Conservation (phyloP, 2,888 invertebrate genomes). For the Tetragonula carbonaria region DNA sequence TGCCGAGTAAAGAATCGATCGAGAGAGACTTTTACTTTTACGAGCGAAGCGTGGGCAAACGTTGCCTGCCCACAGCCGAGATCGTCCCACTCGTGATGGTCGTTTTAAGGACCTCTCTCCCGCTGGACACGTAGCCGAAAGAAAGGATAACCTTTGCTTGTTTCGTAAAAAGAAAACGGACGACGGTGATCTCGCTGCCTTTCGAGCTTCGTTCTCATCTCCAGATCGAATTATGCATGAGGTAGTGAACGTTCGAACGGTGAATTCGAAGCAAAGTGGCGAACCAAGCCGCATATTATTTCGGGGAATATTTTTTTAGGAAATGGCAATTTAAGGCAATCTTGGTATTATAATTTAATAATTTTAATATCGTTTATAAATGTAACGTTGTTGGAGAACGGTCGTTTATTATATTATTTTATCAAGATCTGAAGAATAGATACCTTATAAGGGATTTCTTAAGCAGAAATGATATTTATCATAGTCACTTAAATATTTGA, state of each 20-base stretch:
- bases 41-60: slow-evolving; percentile 74
- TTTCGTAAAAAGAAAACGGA: neutral
- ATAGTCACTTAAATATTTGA: no score
- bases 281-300: neutral
- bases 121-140: slow-evolving; percentile 30
- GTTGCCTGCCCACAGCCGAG: slow-evolving; percentile 71
- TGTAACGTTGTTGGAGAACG: no score
- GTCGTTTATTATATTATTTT: no score
- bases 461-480: no score
- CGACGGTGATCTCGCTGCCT: neutral
- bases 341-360: no score
- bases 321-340: no score
- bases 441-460: no score
- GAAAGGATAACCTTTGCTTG: slow-evolving; percentile 21
- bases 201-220: slow-evolving; percentile 2
- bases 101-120: slow-evolving; percentile 56
- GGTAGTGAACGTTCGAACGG: slow-evolving; percentile 19
- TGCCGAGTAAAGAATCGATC: slow-evolving; percentile 55
- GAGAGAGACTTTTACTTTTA: slow-evolving; percentile 78
- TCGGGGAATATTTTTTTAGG: neutral
- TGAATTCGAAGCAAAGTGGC: neutral
- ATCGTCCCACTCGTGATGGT: slow-evolving; percentile 72
- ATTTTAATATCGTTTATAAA: no score
- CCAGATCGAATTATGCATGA: slow-evolving; percentile 41
- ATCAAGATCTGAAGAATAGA: no score